phyloP scores from a whole-genome alignment of 92 coral and sea anemone species.

The Galaxea fascicularis region DNA sequence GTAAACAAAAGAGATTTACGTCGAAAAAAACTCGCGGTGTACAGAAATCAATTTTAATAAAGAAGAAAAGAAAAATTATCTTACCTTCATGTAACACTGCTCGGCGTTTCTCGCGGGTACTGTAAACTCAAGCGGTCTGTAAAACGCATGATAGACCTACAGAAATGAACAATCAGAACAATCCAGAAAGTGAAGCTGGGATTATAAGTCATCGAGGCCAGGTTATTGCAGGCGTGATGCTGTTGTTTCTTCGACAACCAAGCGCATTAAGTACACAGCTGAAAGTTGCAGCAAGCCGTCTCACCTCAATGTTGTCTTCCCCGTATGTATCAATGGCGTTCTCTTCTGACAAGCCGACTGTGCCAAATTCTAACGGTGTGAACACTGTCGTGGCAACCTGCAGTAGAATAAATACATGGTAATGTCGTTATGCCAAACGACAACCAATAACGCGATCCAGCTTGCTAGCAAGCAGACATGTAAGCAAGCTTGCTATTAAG shows the following conservation, averaged over 20 bases:
- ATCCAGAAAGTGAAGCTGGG: background rate
- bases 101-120: slow-evolving; percentile 77
- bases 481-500: too few species aligned
- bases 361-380: slow-evolving; percentile 94
- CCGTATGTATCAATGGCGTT: slow-evolving; percentile 75
- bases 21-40: background rate
- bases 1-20: background rate
- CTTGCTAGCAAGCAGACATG: too few species aligned
- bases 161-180: background rate
- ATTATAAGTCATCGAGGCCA: background rate
- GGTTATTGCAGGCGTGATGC: background rate
- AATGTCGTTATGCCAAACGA: background rate
- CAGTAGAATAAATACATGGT: background rate
- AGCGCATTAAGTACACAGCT: background rate
- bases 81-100: slow-evolving; percentile 92
- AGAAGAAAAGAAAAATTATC: background rate
- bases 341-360: slow-evolving; percentile 92
- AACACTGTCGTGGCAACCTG: slow-evolving; percentile 96
- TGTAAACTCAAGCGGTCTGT: slow-evolving; percentile 91
- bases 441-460: too few species aligned
- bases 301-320: slow-evolving; percentile 88
- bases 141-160: slow-evolving; percentile 96
- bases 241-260: background rate
- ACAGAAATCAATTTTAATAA: background rate
- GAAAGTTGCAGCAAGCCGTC: background rate